Conservation (phyloP, 2,113 vertebrate genomes). For the Caranx ignobilis region DNA sequence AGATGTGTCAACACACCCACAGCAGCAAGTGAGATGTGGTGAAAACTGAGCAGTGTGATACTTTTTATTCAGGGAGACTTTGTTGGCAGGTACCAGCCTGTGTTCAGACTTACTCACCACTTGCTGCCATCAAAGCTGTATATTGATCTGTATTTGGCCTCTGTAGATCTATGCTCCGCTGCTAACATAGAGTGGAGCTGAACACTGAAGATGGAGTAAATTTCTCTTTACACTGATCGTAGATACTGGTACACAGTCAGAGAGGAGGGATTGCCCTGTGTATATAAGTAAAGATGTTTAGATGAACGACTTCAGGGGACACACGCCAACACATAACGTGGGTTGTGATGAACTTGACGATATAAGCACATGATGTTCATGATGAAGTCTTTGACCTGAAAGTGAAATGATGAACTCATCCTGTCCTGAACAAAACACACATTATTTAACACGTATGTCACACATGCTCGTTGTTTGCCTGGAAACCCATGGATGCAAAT, state of each 20-base stretch:
- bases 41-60: background rate
- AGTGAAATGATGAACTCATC: background rate
- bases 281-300: background rate
- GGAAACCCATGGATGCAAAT: background rate
- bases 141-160: background rate
- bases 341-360: too few relatives aligned
- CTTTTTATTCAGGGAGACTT: background rate
- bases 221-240: background rate
- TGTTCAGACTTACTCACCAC: background rate
- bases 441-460: background rate
- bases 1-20: background rate
- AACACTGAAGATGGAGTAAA: too few relatives aligned
- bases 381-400: background rate
- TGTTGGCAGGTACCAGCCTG: background rate
- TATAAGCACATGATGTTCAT: too few relatives aligned
- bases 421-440: background rate
- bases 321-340: too few relatives aligned
- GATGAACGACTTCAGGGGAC: background rate
- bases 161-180: background rate
- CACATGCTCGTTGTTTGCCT: background rate
- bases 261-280: background rate
- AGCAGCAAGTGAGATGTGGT: constrained; percentile 10
- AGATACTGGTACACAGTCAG: background rate
- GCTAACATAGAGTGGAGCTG: background rate
- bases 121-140: background rate